These are phyloP conservation scores for Andrena chrysosceles DNA, from an alignment of 2,888 invertebrate species.

Conservation along the genomic window DNA sequence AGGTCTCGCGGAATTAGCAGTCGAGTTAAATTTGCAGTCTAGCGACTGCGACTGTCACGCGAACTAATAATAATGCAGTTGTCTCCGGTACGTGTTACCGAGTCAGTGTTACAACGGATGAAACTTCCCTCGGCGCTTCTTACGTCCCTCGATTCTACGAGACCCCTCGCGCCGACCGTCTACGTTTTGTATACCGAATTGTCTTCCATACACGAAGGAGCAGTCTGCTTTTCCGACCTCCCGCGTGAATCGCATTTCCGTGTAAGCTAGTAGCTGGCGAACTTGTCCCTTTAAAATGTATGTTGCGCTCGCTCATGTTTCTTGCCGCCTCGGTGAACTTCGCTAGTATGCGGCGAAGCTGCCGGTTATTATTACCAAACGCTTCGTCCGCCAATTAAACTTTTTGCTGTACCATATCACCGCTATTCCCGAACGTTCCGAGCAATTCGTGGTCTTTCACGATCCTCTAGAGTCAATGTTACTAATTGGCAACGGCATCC, in stretches of 20 bases:
- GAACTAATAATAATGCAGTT: slow-evolving; percentile 42
- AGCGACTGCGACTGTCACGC: slow-evolving; percentile 43
- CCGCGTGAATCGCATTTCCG: slow-evolving; percentile 21
- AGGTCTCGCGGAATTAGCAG: slow-evolving; percentile 47
- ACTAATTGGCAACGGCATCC: neutral
- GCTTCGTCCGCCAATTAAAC: slow-evolving; percentile 7
- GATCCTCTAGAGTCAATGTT: neutral
- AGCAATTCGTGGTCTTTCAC: neutral
- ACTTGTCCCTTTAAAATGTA: slow-evolving; percentile 24
- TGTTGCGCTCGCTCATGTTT: neutral
- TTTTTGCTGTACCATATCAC: neutral
- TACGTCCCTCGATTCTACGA: slow-evolving; percentile 29
- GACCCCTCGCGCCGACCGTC: slow-evolving; percentile 1
- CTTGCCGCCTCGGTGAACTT: neutral
- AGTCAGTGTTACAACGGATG: slow-evolving; percentile 31
- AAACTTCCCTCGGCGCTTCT: slow-evolving; percentile 52
- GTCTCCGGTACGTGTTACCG: slow-evolving; percentile 23
- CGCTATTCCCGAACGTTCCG: neutral
- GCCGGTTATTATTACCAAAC: neutral
- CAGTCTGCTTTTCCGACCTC: slow-evolving; percentile 21
- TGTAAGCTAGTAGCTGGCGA: neutral
- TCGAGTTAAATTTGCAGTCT: slow-evolving; percentile 35
- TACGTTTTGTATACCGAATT: slow-evolving; percentile 21
- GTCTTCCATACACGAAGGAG: slow-evolving; percentile 5
- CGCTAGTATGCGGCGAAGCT: neutral